phyloP scores from a whole-genome alignment of 2,888 invertebrate species.

The Orthosia cruda region DNA sequence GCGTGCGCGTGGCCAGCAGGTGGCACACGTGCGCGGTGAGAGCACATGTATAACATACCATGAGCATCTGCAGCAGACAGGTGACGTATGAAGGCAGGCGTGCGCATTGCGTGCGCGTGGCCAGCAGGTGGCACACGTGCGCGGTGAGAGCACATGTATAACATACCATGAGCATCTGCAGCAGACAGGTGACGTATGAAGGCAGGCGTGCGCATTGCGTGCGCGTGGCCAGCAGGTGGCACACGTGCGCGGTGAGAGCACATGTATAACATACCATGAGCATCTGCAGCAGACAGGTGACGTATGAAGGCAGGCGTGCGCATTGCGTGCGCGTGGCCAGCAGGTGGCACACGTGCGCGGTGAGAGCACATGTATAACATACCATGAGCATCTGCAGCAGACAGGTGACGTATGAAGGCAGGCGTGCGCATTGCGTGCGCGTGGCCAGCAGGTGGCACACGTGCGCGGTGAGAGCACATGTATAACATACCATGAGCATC shows the following conservation, averaged over 20 bases:
- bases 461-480: conserved; percentile 95
- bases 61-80: conserved; percentile 89
- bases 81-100: conserved; percentile 87
- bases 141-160: conserved; percentile 96
- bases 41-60: conserved; percentile 94
- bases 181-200: conserved; percentile 86
- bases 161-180: conserved; percentile 89
- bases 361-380: conserved; percentile 95
- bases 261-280: conserved; percentile 93
- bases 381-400: conserved; percentile 90
- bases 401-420: conserved; percentile 87
- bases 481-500: conserved; percentile 88
- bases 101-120: conserved; percentile 74
- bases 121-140: conserved; percentile 85
- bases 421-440: conserved; percentile 75
- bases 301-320: conserved; percentile 84
- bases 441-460: conserved; percentile 83
- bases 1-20: conserved; percentile 80
- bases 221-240: conserved; percentile 83
- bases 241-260: conserved; percentile 93
- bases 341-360: conserved; percentile 89
- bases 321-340: conserved; percentile 80
- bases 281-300: conserved; percentile 89
- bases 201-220: conserved; percentile 80
- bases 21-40: conserved; percentile 92